Conservation (phyloP, 2,888 invertebrate genomes). For the Clanis bilineata region DNA sequence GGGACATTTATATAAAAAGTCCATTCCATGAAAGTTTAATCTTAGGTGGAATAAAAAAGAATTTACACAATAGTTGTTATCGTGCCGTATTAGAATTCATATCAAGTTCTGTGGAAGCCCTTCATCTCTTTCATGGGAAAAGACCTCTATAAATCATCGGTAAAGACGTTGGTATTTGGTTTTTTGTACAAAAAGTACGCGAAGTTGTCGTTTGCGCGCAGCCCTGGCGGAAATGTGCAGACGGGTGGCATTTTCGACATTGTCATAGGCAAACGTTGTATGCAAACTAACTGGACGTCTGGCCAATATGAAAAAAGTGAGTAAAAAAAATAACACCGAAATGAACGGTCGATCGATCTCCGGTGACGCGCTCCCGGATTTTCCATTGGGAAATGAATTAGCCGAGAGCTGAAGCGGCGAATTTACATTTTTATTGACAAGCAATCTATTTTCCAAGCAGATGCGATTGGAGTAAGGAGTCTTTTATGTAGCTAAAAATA, state of each 20-base stretch:
- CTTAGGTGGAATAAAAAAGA: constrained; percentile 11
- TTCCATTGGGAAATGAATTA: constrained; percentile 81
- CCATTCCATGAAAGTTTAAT: constrained; percentile 8
- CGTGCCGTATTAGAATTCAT: constrained; percentile 68
- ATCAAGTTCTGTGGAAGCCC: constrained; percentile 62
- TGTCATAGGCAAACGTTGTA: constrained; percentile 48
- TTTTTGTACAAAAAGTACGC: constrained; percentile 57
- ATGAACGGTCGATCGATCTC: constrained; percentile 79
- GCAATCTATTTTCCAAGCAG: constrained; percentile 76
- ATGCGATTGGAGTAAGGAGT: constrained; percentile 65
- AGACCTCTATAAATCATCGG: constrained; percentile 70
- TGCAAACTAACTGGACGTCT: constrained; percentile 64
- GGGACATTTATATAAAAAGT: neutral
- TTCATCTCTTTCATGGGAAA: constrained; percentile 66
- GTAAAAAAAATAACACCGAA: constrained; percentile 60
- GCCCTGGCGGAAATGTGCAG: constrained; percentile 19
- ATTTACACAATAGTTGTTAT: constrained; percentile 45
- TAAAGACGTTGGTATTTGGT: constrained; percentile 66
- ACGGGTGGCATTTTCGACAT: constrained; percentile 39
- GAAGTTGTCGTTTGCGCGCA: constrained; percentile 43
- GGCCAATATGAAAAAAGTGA: constrained; percentile 68
- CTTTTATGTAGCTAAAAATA: constrained; percentile 53
- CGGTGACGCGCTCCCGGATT: constrained; percentile 76
- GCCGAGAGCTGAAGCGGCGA: constrained; percentile 74
- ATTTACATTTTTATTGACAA: constrained; percentile 83